Base-by-base conservation (phyloP, 1,140 invertebrate species). In the Globodera rostochiensis region DNA sequence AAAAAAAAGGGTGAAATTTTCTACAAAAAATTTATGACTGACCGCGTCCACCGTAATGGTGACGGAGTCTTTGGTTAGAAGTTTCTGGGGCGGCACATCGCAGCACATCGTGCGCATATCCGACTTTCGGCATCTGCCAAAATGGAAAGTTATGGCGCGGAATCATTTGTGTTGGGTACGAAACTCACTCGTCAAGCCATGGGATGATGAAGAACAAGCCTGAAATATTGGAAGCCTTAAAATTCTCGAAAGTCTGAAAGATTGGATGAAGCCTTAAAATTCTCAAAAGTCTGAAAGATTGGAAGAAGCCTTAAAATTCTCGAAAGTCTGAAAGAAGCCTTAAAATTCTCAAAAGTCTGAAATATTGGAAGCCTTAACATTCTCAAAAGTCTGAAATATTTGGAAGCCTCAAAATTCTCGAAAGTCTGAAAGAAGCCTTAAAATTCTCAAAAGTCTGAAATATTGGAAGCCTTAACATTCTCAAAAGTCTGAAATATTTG, bases 51-150 rank as follows among this genome's bases (percentile, higher is more conserved):
- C 84, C 8, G 57, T 60, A 4, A 84, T 95, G 0, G 95, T 97
- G 3, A 96, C 95, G 0, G 94, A 95, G 90, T 97, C 95, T 91
- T 95, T 94, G 1, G 95, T 95, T 73, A 97, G 91, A 47, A 96
- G 94, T 70, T 96, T 45, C 70, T 78, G 95, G 88, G 67, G 93
- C 92, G 93, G 77, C 6, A 93, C 92, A 89, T 92, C 92, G 87
- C 92, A 92, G 3, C 92, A 92, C 80, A 95, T 87, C 21, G 80
- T 74, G 25, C 84, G 86, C 46, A 85, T 76, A 71, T 85, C 95
- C 36, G 95, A 94, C 89, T 94, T 94, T 67, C 93, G 93, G 87
- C 95, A 95, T 15, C 57, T 64, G 57, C 25, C 0, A 13, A 64
- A 64, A 3, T 53, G 5, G 15, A 15, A 25, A 36, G 36, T 36